Evolutionary conservation across 2,797 vertebrate species (phyloP).

Genomic region (Ficedula albicollis): DNA sequence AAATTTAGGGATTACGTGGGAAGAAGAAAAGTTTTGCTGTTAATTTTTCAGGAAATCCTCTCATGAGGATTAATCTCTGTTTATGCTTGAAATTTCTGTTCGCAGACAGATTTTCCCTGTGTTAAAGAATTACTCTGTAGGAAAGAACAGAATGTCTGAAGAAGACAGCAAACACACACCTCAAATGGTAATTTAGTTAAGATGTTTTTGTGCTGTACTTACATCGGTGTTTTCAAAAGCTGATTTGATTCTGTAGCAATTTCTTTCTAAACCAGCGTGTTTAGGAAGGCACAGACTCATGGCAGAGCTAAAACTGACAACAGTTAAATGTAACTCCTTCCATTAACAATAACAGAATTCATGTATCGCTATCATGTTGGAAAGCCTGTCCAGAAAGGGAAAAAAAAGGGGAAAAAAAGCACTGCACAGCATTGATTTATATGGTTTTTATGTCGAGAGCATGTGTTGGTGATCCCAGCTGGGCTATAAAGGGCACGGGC

Average conservation of each 20-base stretch:
- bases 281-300: not conserved
- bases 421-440: not conserved
- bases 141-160: not conserved
- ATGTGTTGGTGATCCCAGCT: not conserved
- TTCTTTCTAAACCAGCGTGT: not conserved
- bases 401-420: not conserved
- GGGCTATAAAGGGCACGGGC: not conserved
- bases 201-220: not conserved
- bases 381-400: not conserved
- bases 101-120: not conserved
- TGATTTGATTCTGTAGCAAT: not conserved
- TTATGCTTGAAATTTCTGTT: not conserved
- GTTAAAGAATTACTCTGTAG: not conserved
- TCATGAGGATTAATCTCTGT: not conserved
- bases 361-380: not conserved
- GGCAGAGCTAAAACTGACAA: not conserved
- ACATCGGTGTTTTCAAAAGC: not conserved
- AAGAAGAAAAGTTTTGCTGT: not conserved
- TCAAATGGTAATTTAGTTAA: not conserved
- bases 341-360: not conserved
- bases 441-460: not conserved
- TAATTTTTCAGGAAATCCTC: not conserved
- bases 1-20: not conserved
- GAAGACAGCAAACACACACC: not conserved
- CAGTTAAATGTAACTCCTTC: not conserved